Base-by-base conservation (phyloP, 2,113 vertebrate species). In the Gadus macrocephalus region DNA sequence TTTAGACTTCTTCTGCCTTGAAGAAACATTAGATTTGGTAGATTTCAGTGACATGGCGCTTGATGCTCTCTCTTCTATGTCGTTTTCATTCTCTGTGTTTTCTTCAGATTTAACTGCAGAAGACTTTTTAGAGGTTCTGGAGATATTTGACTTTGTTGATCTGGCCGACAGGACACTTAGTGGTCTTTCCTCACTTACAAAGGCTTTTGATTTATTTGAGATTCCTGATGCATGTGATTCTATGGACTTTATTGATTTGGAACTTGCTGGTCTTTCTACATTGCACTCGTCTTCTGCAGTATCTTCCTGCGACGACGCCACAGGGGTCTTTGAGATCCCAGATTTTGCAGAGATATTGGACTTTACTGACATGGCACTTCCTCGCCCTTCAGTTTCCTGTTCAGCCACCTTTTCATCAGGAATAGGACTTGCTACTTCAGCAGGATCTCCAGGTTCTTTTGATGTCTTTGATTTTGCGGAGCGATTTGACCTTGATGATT, bases 191-290 rank as follows among this genome's bases (percentile, higher is more conserved):
- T 68, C 65, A 38, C 49, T 77, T 16, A 83, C 86, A n/a, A 14
- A 68, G 15, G 85, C 82, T 19, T 70, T 64, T 74, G 71, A 27
- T 2, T 78, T 17, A 80, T 85, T 15, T 64, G 56, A 16, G 86
- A 80, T 25, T 67, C 27, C 67, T 35, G 72, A 80, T 69, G 1
- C 16, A 19, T 68, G 67, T 14, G 68, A 31, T 58, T 61, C 70
- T 27, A 12, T 27, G 28, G 73, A 74, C 64, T 70, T 84, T 27
- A 2, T n/a, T 4, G 79, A 81, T 69, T 73, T 22, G 16, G 7
- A 67, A 66, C 77, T 85, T 22, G 73, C 62, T 42, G 80, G 71
- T 64, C 78, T 66, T 38, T 70, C 73, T 53, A n/a, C 55, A 58
- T 17, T 17, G 16, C n/a, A 9, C 15, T 58, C n/a, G 16, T 58